A percentile compares a stretch with the other conserved stretches of the same genome.
Conservation (phyloP, 2,888 invertebrate genomes). For the Chaetoderma sp. region DNA sequence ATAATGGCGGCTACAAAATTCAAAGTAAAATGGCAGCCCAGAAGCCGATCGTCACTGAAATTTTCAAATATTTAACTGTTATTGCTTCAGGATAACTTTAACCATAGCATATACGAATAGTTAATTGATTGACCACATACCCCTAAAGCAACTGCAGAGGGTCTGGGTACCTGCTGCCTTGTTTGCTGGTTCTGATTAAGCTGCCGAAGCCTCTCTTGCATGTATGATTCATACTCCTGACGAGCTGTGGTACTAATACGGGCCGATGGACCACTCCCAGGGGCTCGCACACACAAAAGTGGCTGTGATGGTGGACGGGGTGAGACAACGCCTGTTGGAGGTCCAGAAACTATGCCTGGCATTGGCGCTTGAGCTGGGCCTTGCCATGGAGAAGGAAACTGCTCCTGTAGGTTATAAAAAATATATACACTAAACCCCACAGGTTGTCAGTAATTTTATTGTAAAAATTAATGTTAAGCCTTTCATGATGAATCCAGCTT, state of each 20-base stretch:
- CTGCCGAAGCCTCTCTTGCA: slow-evolving; percentile 61
- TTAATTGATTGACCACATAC: too few relatives aligned
- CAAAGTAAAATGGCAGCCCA: too few relatives aligned
- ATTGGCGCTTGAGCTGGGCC: slow-evolving; percentile 78
- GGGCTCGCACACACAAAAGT: slow-evolving; percentile 38
- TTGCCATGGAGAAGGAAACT: slow-evolving; percentile 17
- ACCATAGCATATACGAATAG: too few relatives aligned
- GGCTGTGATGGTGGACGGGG: slow-evolving; percentile 31
- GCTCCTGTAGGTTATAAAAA: slow-evolving; percentile 3
- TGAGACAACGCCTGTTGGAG: slow-evolving; percentile 24
- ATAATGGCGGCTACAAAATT: too few relatives aligned
- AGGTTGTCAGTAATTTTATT: slow-evolving; percentile 33
- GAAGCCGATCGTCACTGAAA: too few relatives aligned
- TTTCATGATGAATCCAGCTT: slow-evolving; percentile 8
- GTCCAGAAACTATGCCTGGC: slow-evolving; percentile 25
- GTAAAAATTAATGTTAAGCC: slow-evolving; percentile 7
- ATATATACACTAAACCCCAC: slow-evolving; percentile 19
- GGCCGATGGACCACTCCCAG: slow-evolving; percentile 40
- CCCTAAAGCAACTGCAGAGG: slow-evolving; percentile 41
- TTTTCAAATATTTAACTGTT: too few relatives aligned
- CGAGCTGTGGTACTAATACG: slow-evolving; percentile 52
- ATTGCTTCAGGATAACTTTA: too few relatives aligned
- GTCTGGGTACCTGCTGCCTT: slow-evolving; percentile 37
- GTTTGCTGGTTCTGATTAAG: too few relatives aligned
- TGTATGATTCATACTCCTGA: slow-evolving; percentile 66